phyloP scores from a whole-genome alignment of 2,113 vertebrate species.

The Pomatorhinus ruficollis region DNA sequence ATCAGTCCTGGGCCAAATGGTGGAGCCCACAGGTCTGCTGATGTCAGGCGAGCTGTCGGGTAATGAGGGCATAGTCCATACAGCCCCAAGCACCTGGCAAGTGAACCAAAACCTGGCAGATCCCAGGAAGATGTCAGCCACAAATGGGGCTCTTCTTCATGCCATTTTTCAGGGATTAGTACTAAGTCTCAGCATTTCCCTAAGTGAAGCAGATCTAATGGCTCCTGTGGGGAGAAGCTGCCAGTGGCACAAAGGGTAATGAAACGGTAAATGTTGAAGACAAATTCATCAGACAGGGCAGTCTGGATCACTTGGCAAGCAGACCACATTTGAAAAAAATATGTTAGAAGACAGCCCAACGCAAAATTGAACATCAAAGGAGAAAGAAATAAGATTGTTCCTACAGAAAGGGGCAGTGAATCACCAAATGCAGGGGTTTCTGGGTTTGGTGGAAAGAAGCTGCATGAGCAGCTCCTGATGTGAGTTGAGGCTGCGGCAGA shows the following conservation, averaged over 20 bases:
- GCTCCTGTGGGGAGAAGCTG: not conserved
- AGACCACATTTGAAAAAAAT: not conserved
- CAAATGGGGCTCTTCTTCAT: not conserved
- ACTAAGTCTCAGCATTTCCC: not conserved
- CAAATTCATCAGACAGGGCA: slow-evolving; percentile 9
- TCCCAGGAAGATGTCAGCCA: not conserved
- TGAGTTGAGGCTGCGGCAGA: not conserved
- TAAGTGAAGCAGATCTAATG: not conserved
- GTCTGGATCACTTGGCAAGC: slow-evolving; percentile 23
- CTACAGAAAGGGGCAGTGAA: not conserved
- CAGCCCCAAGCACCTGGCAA: not conserved
- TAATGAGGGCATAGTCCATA: not conserved
- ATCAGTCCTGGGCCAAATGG: not conserved
- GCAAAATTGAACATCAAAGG: not conserved
- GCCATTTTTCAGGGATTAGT: not conserved
- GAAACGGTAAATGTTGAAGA: not conserved
- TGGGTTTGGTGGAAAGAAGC: not conserved
- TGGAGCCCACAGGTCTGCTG: not conserved
- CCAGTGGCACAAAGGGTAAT: slow-evolving; percentile 14
- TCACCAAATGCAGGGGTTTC: not conserved
- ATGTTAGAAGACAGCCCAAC: not conserved
- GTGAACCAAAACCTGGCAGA: not conserved
- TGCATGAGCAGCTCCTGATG: not conserved
- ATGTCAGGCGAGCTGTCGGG: not conserved
- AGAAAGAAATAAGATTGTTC: not conserved